These are phyloP conservation scores for Sinonovacula constricta DNA, from an alignment of 1,140 invertebrate species.

Conservation along the genomic window DNA sequence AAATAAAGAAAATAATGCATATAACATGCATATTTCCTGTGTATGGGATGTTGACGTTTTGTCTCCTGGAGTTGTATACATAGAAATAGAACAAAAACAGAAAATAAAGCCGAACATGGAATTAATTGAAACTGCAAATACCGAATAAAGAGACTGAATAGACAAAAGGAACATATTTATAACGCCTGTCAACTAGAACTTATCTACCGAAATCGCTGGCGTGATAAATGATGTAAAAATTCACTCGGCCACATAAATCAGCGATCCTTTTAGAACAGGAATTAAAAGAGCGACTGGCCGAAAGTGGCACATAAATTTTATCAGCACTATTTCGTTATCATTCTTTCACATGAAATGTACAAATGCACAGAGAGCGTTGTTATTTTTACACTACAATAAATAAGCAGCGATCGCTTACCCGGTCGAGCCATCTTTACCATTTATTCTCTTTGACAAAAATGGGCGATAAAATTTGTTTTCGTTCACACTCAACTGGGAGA, in stretches of 20 bases:
- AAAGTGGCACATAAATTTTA: neutral
- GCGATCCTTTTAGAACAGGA: neutral
- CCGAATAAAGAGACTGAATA: neutral
- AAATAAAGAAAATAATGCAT: too few relatives aligned
- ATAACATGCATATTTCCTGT: too few relatives aligned
- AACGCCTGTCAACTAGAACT: neutral
- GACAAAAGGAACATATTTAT: neutral
- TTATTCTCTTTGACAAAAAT: constrained; percentile 50
- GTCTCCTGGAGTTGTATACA: neutral
- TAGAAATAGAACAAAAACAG: neutral
- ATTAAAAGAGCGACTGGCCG: neutral
- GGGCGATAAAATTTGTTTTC: constrained; percentile 55
- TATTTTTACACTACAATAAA: constrained; percentile 47
- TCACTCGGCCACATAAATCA: constrained; percentile 1
- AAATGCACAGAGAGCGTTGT: constrained; percentile 24
- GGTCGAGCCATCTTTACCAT: constrained; percentile 20
- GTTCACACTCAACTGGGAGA: constrained; percentile 35
- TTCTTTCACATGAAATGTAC: constrained; percentile 33
- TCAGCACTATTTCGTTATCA: neutral
- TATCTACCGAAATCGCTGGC: too few relatives aligned
- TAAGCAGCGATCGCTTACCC: constrained; percentile 34
- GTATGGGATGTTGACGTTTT: too few relatives aligned
- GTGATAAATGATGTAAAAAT: too few relatives aligned
- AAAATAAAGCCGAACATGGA: neutral
- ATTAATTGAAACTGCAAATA: neutral